Percentiles rank a stretch among this genome's conserved stretches.
Conservation (phyloP, 2,888 invertebrate species). For the Hetaerina titia region DNA sequence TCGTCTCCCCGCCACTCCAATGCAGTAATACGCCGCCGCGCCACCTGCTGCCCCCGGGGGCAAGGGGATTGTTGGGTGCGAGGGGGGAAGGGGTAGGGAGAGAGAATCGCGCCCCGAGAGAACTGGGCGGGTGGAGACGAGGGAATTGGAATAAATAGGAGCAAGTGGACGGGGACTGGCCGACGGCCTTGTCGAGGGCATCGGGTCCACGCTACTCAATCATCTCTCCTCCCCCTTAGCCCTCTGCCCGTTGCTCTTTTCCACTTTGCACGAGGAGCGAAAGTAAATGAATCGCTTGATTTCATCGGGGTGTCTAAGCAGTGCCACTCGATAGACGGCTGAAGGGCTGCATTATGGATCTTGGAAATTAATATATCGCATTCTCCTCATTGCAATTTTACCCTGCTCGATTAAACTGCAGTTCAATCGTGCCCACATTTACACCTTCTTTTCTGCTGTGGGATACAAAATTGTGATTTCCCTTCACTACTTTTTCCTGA, state of each 20-base stretch:
- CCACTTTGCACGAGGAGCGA: background rate
- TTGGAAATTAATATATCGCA: no score
- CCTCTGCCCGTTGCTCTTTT: background rate
- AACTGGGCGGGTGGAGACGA: background rate
- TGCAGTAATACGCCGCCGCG: background rate
- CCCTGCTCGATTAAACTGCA: no score
- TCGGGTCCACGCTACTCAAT: background rate
- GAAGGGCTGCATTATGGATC: no score
- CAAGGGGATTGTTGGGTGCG: no score
- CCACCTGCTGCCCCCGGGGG: constrained; percentile 28
- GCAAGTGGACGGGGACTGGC: background rate
- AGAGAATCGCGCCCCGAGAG: background rate
- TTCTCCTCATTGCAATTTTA: no score
- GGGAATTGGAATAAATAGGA: background rate
- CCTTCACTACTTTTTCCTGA: no score
- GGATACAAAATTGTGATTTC: no score
- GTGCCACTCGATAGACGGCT: no score
- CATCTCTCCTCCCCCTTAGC: background rate
- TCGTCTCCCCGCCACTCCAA: background rate
- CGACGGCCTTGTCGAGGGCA: background rate
- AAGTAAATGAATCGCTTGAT: background rate
- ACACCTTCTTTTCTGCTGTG: no score
- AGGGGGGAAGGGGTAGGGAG: background rate
- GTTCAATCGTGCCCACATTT: no score
- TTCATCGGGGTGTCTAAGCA: no score